phyloP scores from a whole-genome alignment of 1,140 invertebrate genomes.

The Nephotettix cincticeps region DNA sequence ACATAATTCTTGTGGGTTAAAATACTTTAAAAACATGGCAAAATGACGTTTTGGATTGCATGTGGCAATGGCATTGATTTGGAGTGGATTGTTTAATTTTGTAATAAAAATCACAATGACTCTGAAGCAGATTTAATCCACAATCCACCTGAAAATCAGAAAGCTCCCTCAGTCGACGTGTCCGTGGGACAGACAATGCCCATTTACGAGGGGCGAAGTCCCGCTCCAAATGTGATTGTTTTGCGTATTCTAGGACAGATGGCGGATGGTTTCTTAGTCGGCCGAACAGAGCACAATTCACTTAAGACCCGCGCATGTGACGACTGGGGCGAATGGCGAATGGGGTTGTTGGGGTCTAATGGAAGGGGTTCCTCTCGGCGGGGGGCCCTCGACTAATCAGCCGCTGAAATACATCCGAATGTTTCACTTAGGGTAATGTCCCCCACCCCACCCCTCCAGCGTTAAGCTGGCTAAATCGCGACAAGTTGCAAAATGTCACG shows the following conservation, averaged over 20 bases:
- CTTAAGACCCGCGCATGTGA: background rate
- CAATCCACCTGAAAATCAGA: no score
- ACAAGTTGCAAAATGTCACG: slow-evolving; percentile 23
- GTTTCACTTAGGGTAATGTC: slow-evolving; percentile 15
- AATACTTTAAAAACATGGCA: no score
- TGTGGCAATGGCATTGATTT: no score
- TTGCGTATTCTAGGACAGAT: background rate
- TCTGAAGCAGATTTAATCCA: no score
- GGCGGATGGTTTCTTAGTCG: slow-evolving; percentile 3
- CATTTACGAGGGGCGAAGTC: no score
- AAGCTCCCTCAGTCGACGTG: no score
- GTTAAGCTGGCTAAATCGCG: slow-evolving; percentile 18
- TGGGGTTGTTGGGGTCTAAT: background rate
- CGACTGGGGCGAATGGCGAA: background rate
- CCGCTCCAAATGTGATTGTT: background rate
- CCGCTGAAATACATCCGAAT: slow-evolving; percentile 9
- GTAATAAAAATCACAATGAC: no score
- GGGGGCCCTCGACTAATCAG: slow-evolving; percentile 9
- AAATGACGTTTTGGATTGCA: no score
- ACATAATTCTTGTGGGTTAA: no score
- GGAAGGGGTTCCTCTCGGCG: slow-evolving; percentile 1
- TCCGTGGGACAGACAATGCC: no score
- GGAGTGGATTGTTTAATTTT: no score
- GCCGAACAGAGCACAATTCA: background rate
- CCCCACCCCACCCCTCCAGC: background rate